Percentiles rank a stretch among this genome's conserved stretches.
Evolutionary conservation across 2,113 vertebrate species (phyloP).

Genomic region (Mobula birostris): DNA sequence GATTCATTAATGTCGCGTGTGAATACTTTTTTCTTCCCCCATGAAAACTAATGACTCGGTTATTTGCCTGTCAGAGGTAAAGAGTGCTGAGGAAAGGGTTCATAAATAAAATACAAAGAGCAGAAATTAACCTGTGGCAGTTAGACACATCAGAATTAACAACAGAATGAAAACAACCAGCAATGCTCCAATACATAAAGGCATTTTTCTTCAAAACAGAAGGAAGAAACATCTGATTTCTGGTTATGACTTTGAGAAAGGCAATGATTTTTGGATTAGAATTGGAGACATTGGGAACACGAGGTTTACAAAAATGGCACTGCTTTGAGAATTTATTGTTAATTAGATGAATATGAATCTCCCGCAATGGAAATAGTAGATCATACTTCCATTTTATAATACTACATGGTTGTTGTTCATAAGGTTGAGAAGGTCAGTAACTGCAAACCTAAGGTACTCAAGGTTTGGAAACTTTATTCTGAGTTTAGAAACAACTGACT

Average conservation of each 20-base stretch:
- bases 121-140: background rate
- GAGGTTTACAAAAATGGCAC: background rate
- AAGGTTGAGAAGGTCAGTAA: too few species aligned
- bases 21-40: background rate
- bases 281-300: background rate
- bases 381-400: background rate
- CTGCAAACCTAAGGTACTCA: too few species aligned
- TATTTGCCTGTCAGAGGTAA: background rate
- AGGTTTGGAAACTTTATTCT: background rate
- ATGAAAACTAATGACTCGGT: constrained; percentile 15
- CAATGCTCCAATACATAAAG: background rate
- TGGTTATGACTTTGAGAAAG: background rate
- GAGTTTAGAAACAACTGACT: background rate
- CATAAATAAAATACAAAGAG: constrained; percentile 8
- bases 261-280: background rate
- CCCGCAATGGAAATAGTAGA: background rate
- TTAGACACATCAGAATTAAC: constrained; percentile 14
- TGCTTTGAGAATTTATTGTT: background rate
- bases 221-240: background rate
- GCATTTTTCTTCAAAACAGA: background rate
- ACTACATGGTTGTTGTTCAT: background rate
- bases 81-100: background rate
- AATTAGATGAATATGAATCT: background rate
- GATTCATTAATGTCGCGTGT: background rate
- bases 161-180: background rate